phyloP scores from a whole-genome alignment of 2,797 vertebrate species.

The Champsocephalus gunnari region DNA sequence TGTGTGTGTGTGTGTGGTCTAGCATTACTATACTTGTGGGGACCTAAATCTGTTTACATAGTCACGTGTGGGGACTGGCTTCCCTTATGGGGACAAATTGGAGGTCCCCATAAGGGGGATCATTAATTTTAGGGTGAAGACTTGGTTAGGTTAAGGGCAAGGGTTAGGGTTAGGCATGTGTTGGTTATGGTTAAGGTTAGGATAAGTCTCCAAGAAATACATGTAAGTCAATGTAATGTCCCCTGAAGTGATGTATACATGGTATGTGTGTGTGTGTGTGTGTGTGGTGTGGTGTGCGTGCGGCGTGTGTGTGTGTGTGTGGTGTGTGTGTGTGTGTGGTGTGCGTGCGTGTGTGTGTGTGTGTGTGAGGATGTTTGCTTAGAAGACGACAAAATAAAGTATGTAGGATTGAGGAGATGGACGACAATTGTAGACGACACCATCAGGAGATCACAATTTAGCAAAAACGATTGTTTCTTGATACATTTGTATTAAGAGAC shows the following conservation, averaged over 20 bases:
- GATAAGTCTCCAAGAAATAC: too few relatives aligned
- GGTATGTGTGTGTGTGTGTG: slow-evolving; percentile 13
- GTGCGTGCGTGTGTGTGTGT: slow-evolving; percentile 1
- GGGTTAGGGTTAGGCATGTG: too few relatives aligned
- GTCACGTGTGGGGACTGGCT: too few relatives aligned
- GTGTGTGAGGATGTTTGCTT: slow-evolving; percentile 41
- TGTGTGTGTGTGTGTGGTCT: background rate
- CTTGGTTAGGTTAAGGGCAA: too few relatives aligned
- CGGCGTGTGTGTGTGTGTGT: slow-evolving; percentile 25
- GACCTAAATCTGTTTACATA: too few relatives aligned
- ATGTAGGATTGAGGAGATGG: slow-evolving; percentile 13
- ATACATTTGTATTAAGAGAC: slow-evolving; percentile 42
- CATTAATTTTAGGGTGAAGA: too few relatives aligned
- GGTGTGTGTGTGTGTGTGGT: slow-evolving; percentile 15
- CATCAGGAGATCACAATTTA: background rate
- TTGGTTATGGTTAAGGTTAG: too few relatives aligned
- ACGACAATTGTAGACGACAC: slow-evolving; percentile 5
- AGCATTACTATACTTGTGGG: too few relatives aligned
- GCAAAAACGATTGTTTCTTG: slow-evolving; percentile 17
- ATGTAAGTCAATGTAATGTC: too few relatives aligned
- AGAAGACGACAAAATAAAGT: slow-evolving; percentile 47
- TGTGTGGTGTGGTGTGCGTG: background rate
- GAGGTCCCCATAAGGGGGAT: too few relatives aligned
- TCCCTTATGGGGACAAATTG: too few relatives aligned
- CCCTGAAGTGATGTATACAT: too few relatives aligned